Base-by-base conservation (phyloP, 2,113 vertebrate species). In the Xenopus tropicalis region DNA sequence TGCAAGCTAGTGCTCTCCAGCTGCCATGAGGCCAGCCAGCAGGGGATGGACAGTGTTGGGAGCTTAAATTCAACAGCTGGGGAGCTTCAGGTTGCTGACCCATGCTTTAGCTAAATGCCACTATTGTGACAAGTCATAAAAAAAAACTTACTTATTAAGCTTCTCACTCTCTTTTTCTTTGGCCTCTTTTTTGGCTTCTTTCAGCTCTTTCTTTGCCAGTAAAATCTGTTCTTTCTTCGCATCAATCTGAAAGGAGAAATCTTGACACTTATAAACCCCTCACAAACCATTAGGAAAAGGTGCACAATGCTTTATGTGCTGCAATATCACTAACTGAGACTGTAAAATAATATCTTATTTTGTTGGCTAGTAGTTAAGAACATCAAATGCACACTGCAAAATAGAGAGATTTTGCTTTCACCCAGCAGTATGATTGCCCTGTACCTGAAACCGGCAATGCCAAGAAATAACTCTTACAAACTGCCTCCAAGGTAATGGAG, bases 131-230 rank as follows among this genome's bases (percentile, higher is more conserved):
- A 22, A 1, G 19, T 57, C 16, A 57, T n/a, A n/a, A n/a, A 6
- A 59, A 54, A 44, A 54, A 19, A 82, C 87, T 80, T 44, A 88
- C 72, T 12, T 72, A 46, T 81, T 79, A 54, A 72, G 66, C 75
- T 89, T 90, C 59, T 66, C 25, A 61, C 87, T 85, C 0, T 79
- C 72, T 25, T 9, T 79, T 14, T 61, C 81, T 77, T 88, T 89
- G 14, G 80, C 73, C 20, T 83, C 82, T 76, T 83, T 84, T 77
- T 93, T 90, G 21, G 83, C 83, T 70, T 86, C 79, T 70, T 87
- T 85, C 71, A 89, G 76, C 61, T 90, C 85, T 1, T 75, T 80
- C 70, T 90, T 87, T n/a, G 83, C 83, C 1, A 86, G 76, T 9
- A 54, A 17, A 78, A 92, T 76, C 79, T 82, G 80, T 54, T 89